Evolutionary conservation across 2,113 vertebrate genomes (phyloP).

Genomic region (Mesitornis unicolor): DNA sequence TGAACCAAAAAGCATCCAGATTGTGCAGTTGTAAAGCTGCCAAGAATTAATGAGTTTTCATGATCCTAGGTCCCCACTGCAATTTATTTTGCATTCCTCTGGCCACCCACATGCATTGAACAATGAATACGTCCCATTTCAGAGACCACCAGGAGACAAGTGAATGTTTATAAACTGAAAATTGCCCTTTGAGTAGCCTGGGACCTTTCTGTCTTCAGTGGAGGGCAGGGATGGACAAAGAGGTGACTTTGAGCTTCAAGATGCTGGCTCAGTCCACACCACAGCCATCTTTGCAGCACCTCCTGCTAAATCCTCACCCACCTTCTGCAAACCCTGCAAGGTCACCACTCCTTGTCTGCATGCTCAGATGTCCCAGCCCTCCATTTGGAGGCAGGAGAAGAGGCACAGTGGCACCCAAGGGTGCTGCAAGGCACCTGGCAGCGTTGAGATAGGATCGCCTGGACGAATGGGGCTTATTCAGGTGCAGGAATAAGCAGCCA

Average conservation of each 20-base stretch:
- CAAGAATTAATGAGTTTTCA: slow-evolving; percentile 7
- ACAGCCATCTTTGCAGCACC: neutral
- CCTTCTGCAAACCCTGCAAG: neutral
- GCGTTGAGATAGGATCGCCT: neutral
- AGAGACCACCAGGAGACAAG: accelerated
- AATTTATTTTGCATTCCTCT: neutral
- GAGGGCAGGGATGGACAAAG: neutral
- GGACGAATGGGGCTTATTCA: neutral
- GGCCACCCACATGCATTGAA: accelerated
- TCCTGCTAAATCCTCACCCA: neutral
- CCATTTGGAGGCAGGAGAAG: neutral
- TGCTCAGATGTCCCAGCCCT: neutral
- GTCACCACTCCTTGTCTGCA: neutral
- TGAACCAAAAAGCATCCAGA: neutral
- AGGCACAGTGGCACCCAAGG: no score
- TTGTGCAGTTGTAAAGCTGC: neutral
- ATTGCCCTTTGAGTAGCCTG: neutral
- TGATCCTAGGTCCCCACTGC: neutral
- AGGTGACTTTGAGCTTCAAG: neutral
- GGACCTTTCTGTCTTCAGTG: neutral
- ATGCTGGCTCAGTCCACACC: neutral
- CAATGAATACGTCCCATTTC: neutral
- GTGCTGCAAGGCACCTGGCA: neutral
- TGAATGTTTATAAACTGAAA: neutral
- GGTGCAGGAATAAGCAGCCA: neutral